phyloP scores from a whole-genome alignment of 2,888 invertebrate species.

The Antheraea yamamai region DNA sequence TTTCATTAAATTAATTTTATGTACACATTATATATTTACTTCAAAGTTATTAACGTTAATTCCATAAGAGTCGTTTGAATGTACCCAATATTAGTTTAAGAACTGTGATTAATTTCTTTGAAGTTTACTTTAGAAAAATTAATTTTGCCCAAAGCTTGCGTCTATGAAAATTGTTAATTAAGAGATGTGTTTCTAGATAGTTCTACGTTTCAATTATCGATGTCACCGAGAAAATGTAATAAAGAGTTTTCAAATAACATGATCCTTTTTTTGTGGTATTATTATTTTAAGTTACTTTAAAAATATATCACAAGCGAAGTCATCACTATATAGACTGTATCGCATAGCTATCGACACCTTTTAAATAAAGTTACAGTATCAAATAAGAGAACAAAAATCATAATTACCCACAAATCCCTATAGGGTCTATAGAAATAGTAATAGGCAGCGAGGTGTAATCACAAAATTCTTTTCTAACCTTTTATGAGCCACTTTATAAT shows the following conservation, averaged over 20 bases:
- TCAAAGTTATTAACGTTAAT: neutral
- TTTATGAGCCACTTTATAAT: no score
- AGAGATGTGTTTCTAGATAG: constrained; percentile 30
- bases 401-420: no score
- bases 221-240: constrained; percentile 30
- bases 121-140: neutral
- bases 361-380: no score
- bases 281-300: neutral
- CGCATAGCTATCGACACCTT: no score
- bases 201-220: constrained; percentile 29
- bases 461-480: no score
- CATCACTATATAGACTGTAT: no score
- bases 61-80: neutral
- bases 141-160: constrained; percentile 16
- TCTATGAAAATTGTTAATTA: constrained; percentile 22
- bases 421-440: no score
- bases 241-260: constrained; percentile 28
- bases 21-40: neutral
- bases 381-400: no score
- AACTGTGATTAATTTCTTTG: constrained; percentile 7
- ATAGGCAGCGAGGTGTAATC: no score
- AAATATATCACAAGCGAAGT: neutral
- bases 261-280: neutral
- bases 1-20: neutral
- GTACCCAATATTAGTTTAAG: constrained; percentile 5